Evolutionary conservation across 2,888 invertebrate species (phyloP), one percentile per base, ranked within the genome.

Genomic region (Phyllotreta striolata): DNA sequence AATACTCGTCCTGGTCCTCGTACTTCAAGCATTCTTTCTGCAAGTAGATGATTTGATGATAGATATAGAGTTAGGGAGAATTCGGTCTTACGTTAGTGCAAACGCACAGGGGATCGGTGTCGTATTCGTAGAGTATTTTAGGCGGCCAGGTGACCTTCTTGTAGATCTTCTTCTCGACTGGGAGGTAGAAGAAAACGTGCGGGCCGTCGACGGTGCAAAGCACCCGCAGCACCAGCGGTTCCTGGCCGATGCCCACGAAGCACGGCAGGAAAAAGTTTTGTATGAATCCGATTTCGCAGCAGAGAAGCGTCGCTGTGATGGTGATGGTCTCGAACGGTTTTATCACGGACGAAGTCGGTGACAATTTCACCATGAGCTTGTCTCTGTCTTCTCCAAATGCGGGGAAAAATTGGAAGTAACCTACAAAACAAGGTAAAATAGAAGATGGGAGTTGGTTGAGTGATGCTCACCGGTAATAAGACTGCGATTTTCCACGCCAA

Each of bases 201-300:
- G 83, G 69, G 7, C 78, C 73, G 52, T 80, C 78, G 0, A 81
- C 79, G 0, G 71, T 69, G 40, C 80, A 80, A 34, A 82, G 69
- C 6, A 83, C 66, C 52, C 73, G 73, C 9, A 83, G 51, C 37
- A 74, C 70, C 38, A 79, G 66, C 1, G 76, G 75, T 60, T 72
- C 67, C 8, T 71, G 72, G 9, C 62, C 69, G 37, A 72, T 63
- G 10, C 79, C 78, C n/a, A 81, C 68, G 63, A 78, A 78, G 62
- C 83, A 83, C 1, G 82, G 81, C 3, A 83, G 62, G 51, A 73
- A 77, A 35, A 81, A 67, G 35, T 80, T 71, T 14, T 79, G 77
- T 12, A 82, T 72, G 8, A 76, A 66, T n/a, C 84, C 83, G 56
- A 73, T 61, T 43, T 77, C 73, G 7, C 73, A 39, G 0, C 82